Conservation (phyloP, 2,113 vertebrate species). For the Anguilla rostrata region DNA sequence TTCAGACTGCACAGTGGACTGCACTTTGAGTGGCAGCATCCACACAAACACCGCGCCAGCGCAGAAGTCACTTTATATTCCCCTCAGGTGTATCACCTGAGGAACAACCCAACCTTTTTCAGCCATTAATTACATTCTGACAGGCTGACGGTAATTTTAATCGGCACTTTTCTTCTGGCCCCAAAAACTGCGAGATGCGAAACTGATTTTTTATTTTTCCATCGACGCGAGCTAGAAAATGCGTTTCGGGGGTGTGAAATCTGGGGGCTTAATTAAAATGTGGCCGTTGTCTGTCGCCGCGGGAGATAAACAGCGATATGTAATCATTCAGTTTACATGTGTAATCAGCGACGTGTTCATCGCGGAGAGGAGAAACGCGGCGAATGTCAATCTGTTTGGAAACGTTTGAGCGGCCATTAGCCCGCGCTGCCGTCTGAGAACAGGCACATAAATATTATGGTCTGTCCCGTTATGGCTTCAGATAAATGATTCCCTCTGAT, state of each 20-base stretch:
- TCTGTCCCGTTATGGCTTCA: background rate
- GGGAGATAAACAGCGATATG: conserved; percentile 39
- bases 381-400: background rate
- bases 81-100: background rate
- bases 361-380: background rate
- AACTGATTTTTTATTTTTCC: conserved; percentile 35
- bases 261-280: conserved; percentile 44
- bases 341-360: background rate
- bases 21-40: background rate
- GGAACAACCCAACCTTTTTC: background rate
- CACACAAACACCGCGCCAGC: background rate
- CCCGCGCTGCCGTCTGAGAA: background rate
- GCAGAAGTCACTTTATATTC: too few species aligned
- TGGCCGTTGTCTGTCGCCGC: background rate
- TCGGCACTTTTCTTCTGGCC: background rate
- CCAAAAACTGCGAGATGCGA: conserved; percentile 29
- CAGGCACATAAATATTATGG: background rate
- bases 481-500: background rate
- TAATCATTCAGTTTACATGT: conserved; percentile 3
- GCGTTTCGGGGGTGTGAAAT: conserved; percentile 36
- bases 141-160: background rate
- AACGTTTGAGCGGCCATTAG: background rate
- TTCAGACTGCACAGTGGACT: background rate
- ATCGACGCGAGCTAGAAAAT: conserved; percentile 34
- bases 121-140: background rate